These are phyloP conservation scores for Cassiopea andromeda DNA, from an alignment of 30 jellyfish, hydroid and myxozoan species.

Conservation along the genomic window DNA sequence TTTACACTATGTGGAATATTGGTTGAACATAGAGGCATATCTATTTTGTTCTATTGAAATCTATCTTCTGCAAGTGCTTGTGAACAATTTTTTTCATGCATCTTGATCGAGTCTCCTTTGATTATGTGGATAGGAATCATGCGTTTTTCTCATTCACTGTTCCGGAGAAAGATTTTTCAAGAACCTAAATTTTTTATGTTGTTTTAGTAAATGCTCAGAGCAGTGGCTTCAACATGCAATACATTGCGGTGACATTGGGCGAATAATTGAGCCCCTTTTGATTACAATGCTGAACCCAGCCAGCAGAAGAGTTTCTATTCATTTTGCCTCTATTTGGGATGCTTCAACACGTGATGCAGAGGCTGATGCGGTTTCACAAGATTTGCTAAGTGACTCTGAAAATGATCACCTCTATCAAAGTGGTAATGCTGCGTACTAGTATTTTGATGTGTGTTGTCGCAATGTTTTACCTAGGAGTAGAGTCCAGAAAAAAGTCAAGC, in stretches of 20 bases:
- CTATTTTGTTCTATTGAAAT: no score
- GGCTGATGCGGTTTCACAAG: constrained; percentile 7
- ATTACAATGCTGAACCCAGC: constrained; percentile 83
- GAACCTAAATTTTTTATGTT: background rate
- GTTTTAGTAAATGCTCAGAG: constrained; percentile 56
- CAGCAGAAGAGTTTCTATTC: constrained; percentile 85
- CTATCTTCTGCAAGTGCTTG: no score
- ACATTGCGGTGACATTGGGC: constrained; percentile 90
- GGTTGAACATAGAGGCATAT: no score
- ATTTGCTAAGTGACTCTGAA: constrained; percentile 21
- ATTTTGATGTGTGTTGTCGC: background rate
- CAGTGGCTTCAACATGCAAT: constrained; percentile 88
- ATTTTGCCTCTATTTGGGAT: constrained; percentile 70
- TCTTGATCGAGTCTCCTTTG: no score
- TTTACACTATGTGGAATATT: no score
- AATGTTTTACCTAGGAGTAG: no score
- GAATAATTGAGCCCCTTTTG: constrained; percentile 78
- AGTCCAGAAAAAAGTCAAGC: no score
- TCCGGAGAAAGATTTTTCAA: background rate
- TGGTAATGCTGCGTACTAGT: background rate
- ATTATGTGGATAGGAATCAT: no score
- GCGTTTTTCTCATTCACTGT: no score
- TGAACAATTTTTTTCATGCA: no score
- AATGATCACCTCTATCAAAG: constrained; percentile 17
- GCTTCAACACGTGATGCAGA: background rate